Evolutionary conservation across 2,113 vertebrate species (phyloP), one percentile per base, ranked within the genome.

Genomic region (Hylia prasina): DNA sequence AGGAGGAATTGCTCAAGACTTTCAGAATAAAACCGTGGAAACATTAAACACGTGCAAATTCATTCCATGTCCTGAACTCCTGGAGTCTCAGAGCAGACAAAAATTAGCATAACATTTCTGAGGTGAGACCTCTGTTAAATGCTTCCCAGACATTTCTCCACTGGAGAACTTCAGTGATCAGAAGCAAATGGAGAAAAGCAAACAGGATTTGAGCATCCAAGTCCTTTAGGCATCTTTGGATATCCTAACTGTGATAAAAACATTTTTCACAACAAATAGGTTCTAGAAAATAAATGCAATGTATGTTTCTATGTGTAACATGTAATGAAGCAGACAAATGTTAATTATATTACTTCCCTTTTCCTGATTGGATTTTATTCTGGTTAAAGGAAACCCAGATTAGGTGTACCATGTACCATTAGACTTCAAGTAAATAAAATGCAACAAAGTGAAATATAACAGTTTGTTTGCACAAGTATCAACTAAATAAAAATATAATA

Each of bases 151-250:
- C 65, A 66, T 92, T 77, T 88, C 70, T 89, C 21, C 68, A 69
- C 24, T 42, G 87, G 35, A 82, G 83, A 94, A 90, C 35, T 91
- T 63, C 70, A 94, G 37, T 53, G 80, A 85, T 57, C 61, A 97
- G 73, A 94, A 82, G 51, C 65, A 91, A 94, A 91, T 37, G 53
- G 66, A 91, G 63, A 94, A 96, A 96, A 89, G 68, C 27, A 83
- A 94, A 89, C 0, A 11, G 10, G 31, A 85, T 90, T 85, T 85
- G 31, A 82, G 9, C 12, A 73, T 63, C 35, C 44, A 85, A 89
- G 13, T 81, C 45, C 64, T 96, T 86, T 84, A 70, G 40, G 39
- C 71, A 63, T 50, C 64, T 90, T 90, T 83, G 71, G 10, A 68
- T 90, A 83, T 51, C 40, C 6, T 63, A 94, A 69, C 23, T 31